A percentile compares a stretch with the other conserved stretches of the same genome.
These are phyloP conservation scores for Erebia ligea DNA, from an alignment of 2,888 invertebrate genomes.

Conservation along the genomic window DNA sequence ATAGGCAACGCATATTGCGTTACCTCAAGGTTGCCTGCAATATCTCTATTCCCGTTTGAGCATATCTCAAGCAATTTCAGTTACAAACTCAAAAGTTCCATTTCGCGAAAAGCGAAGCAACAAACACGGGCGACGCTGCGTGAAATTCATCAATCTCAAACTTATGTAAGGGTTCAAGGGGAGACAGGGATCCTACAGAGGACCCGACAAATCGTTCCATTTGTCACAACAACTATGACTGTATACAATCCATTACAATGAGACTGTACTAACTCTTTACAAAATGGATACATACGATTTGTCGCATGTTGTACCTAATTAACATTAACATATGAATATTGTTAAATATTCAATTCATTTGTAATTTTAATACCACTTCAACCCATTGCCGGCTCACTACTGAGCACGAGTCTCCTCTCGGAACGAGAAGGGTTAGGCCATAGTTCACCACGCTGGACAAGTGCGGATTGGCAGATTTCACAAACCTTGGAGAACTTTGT, in stretches of 20 bases:
- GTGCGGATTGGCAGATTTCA: too few relatives aligned
- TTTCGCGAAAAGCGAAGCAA: constrained; percentile 45
- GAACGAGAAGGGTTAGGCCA: too few relatives aligned
- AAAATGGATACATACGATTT: background rate
- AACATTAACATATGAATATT: background rate
- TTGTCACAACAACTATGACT: constrained; percentile 37
- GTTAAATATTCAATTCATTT: background rate
- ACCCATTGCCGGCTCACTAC: background rate
- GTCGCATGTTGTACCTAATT: background rate
- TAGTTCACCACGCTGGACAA: too few relatives aligned
- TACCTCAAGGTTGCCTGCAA: background rate
- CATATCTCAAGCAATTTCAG: constrained; percentile 33
- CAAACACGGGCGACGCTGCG: constrained; percentile 50
- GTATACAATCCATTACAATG: constrained; percentile 31
- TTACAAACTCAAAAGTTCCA: constrained; percentile 57
- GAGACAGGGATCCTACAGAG: constrained; percentile 32
- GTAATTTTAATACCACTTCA: too few relatives aligned
- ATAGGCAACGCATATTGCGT: background rate
- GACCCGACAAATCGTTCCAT: constrained; percentile 37
- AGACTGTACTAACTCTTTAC: background rate
- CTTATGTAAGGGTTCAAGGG: constrained; percentile 41
- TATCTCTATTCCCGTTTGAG: background rate
- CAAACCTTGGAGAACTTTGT: too few relatives aligned
- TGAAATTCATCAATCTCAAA: constrained; percentile 65
- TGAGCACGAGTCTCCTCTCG: too few relatives aligned